A percentile compares a stretch with the other conserved stretches of the same genome.
These are phyloP conservation scores for Creontiades dilutus DNA, from an alignment of 2,888 invertebrate species.

Conservation along the genomic window DNA sequence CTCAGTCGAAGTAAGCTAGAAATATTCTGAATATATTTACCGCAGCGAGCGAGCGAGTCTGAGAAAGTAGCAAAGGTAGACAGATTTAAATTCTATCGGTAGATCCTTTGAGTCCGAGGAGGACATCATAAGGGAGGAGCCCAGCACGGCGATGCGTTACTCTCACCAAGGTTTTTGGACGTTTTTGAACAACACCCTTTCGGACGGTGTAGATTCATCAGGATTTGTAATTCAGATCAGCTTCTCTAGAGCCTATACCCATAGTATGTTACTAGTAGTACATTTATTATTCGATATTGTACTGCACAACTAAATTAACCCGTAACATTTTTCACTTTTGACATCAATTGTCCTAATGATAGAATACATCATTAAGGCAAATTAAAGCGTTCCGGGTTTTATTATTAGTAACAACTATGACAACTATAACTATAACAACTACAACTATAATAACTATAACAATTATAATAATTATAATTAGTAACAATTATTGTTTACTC, in stretches of 20 bases:
- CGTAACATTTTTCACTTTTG: too few species aligned
- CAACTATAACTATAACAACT: too few species aligned
- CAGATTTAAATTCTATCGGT: neutral
- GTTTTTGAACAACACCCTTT: constrained; percentile 1
- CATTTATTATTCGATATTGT: neutral
- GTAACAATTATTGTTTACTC: too few species aligned
- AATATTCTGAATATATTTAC: neutral
- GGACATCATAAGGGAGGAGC: constrained; percentile 10
- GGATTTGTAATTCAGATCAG: constrained; percentile 32
- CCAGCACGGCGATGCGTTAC: neutral
- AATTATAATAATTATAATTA: too few species aligned
- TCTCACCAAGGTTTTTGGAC: neutral
- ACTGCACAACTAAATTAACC: too few species aligned
- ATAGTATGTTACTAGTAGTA: neutral
- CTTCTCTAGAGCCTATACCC: neutral
- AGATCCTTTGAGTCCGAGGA: neutral
- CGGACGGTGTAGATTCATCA: neutral
- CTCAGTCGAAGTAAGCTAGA: too few species aligned
- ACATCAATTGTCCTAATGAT: too few species aligned
- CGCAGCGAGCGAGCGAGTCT: neutral
- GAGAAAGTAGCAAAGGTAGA: neutral
- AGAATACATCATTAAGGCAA: too few species aligned
- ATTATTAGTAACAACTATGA: too few species aligned
- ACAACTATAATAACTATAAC: too few species aligned
- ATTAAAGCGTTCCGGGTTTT: too few species aligned